A percentile compares a stretch with the other conserved stretches of the same genome.
phyloP scores from a whole-genome alignment of 2,888 invertebrate species.

The Lutraria lutraria region DNA sequence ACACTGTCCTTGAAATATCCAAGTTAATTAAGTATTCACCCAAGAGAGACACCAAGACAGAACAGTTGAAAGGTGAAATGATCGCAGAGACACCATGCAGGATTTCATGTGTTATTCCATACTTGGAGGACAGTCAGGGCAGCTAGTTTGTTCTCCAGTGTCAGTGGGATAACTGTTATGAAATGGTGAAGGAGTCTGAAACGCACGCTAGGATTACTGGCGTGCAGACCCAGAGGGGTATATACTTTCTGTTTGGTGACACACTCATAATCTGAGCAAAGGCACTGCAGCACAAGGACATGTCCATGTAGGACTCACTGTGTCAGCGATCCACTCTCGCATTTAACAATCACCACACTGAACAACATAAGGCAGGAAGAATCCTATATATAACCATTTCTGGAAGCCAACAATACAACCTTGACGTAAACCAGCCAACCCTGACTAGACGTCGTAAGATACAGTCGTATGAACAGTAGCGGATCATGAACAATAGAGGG shows the following conservation, averaged over 20 bases:
- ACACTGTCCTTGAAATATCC: slow-evolving; percentile 60
- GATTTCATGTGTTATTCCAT: slow-evolving; percentile 56
- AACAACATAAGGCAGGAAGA: slow-evolving; percentile 30
- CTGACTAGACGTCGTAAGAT: slow-evolving; percentile 55
- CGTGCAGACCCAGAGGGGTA: slow-evolving; percentile 38
- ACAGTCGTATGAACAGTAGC: too few relatives aligned
- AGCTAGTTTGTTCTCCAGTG: background rate
- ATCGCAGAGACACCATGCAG: slow-evolving; percentile 55
- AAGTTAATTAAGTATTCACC: slow-evolving; percentile 68
- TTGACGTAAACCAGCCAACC: slow-evolving; percentile 46
- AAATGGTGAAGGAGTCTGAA: slow-evolving; percentile 32
- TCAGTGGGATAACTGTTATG: slow-evolving; percentile 26
- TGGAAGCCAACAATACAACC: slow-evolving; percentile 44
- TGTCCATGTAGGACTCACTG: too few relatives aligned
- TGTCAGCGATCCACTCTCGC: slow-evolving; percentile 35
- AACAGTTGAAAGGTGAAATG: slow-evolving; percentile 58
- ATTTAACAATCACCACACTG: slow-evolving; percentile 25
- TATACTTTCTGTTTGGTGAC: slow-evolving; percentile 58
- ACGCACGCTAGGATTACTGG: slow-evolving; percentile 40
- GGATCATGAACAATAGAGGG: too few relatives aligned
- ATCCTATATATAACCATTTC: slow-evolving; percentile 32
- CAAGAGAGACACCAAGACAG: slow-evolving; percentile 52
- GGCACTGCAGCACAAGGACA: slow-evolving; percentile 42
- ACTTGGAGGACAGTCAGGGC: slow-evolving; percentile 60
- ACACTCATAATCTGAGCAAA: slow-evolving; percentile 63